Evolutionary conservation across 1,140 invertebrate species (phyloP), one percentile per base, ranked within the genome.

Genomic region (Papilio xuthus): DNA sequence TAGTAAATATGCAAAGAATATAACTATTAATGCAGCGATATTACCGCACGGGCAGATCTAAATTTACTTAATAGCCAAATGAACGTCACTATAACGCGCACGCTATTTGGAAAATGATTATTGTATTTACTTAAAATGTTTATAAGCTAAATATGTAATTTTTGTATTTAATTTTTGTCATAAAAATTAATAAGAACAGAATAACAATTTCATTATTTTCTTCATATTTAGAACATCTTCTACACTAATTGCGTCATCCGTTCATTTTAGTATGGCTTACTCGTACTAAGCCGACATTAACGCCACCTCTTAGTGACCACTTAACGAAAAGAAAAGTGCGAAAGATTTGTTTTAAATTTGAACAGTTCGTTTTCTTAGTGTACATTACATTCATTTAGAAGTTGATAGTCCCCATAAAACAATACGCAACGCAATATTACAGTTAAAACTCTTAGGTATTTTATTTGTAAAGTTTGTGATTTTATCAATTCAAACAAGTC

Each of bases 61-160:
- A 67, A 67, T 67, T 67, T 28, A 6, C 60, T 32, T 67, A 67
- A 67, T 28, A 67, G 60, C 60, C 60, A 67, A 67, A 67, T 67
- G 60, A 67, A 67, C 12, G 60, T 67, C 60, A 67, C 23, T 28
- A 63, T 63, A 67, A 67, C 26, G 60, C 10, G 8, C 13, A 15
- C 60, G 26, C 60, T 67, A 67, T 67, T 67, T 67, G 26, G 60
- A 32, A 67, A 67, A 67, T 28, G 10, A 67, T 60, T 60, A 60
- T 67, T 67, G 26, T 6, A 67, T 67, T 67, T 67, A 15, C 6
- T 60, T 23, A 60, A 60, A 60, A 60, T 60, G 56, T 26, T 60
- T 26, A 26, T 60, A 60, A 12, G 23, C 56, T 60, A 56, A 23
- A 56, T 60, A 60, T 26, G 56, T 32, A 28, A 4, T 67, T 67